Evolutionary conservation across 2,113 vertebrate genomes (phyloP), one percentile per base, ranked within the genome.

Genomic region (Larimichthys crocea): DNA sequence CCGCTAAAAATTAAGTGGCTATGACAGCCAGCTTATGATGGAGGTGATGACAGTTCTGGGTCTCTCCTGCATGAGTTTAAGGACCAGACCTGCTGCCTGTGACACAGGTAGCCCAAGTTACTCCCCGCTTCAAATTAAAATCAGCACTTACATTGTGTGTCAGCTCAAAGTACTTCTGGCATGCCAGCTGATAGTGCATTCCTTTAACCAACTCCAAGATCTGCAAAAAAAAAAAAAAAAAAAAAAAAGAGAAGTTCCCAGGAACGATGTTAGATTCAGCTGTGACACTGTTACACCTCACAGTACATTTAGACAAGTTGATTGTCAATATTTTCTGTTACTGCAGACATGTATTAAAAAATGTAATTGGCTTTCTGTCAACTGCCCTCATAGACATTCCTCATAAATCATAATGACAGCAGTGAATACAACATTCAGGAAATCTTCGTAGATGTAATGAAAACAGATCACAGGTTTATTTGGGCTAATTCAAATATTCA

Each of bases 81-180:
- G 63, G 56, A 75, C 72, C 49, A 35, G 86, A 89, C 1, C 56
- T 69, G 52, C 50, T 44, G 88, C 79, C 76, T 88, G 72, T 81
- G 60, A 89, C 35, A 91, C 85, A 91, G 66, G 71, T 5, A 2
- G 35, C 69, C 62, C 60, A 57, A 69, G 74, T 66, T 86, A 85
- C 8, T 80, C 63, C 8, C 8, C 3, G 46, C 74, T 52, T 90
- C 85, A 92, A 89, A 91, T 65, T 2, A 74, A 74, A 92, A 83
- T 46, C 73, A 78, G 26, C 90, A 95, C 97, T 99, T 95, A 99
- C 98, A 80, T 95, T 96, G 89, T 99, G 98, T 0, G 95, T 97
- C 92, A 98, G 86, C 92, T 99, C 98, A 50, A 99, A 99, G 95
- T 97, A 99, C 89, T 99, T 99, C 92, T 99, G 98, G 92, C 98